Evolutionary conservation across 1,140 invertebrate genomes (phyloP), one percentile per base, ranked within the genome.

Genomic region (Battus philenor): DNA sequence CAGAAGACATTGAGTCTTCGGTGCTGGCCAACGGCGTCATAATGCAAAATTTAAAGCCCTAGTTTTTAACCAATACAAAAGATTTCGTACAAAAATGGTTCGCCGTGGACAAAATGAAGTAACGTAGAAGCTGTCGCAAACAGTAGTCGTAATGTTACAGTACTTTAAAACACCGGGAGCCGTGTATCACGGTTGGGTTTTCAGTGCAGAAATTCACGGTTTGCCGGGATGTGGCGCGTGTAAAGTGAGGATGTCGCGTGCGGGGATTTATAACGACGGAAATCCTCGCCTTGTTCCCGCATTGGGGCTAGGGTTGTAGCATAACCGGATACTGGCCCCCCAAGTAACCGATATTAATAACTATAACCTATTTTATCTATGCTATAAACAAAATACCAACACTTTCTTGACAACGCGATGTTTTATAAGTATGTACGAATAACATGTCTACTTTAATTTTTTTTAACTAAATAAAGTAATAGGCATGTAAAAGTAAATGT

Each of bases 261-360:
- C 52, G 44, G 56, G 60, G 67, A 72, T 75, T 72, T 75, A 75
- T 72, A 72, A 65, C 59, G 61, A 60, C 48, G 63, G 54, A 66
- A 70, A 70, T 70, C 63, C 69, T 59, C 59, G 55, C 56, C 65
- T 55, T 61, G 63, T 68, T 70, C 64, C 68, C 66, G 66, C 63
- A 68, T 69, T 50, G 58, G 50, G 63, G 53, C 45, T 51, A 51
- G 44, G 41, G 50, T 4, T 39, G 36, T 39, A 6, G 10, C 1
- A 13, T 39, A 36, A 20, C 15, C 18, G 4, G 33, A 5, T 16
- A 9, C 30, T 32, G 8, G 29, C 12, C 16, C 10, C 3, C 3
- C n/a, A 33, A 33, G 15, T 13, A 13, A 33, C 17, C 31, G 31
- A 33, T 33, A 33, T 33, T 33, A 16, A 9, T 16, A 8, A 16